Evolutionary conservation across 1,140 invertebrate species (phyloP), one percentile per base, ranked within the genome.

Genomic region (Panulirus ornatus): DNA sequence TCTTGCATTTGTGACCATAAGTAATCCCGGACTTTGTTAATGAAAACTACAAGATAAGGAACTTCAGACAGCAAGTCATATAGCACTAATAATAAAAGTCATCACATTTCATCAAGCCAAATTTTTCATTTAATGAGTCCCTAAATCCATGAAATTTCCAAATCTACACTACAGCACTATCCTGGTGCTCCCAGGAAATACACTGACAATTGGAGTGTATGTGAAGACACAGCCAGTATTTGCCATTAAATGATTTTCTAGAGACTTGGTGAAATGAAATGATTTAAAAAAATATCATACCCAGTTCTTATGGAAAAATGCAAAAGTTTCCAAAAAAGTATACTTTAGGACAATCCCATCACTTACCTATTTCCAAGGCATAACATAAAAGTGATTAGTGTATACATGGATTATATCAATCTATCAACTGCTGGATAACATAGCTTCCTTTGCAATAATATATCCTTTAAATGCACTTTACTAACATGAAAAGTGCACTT

Each of bases 401-500:
- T 40, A 58, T 36, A 78, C 47, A 85, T 36, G 54, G 34, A 75
- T 75, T 75, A 42, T 30, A 58, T 30, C 44, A 75, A 75, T 51
- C 30, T 70, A 54, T 51, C 3, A 16, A 38, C 30, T 54, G 47
- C 47, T 73, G 30, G 70, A n/a, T 34, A 30, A 44, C 27, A 79
- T 22, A 47, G 38, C 51, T 81, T 71, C 66, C 44, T 82, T 88
- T 73, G 36, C 79, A 88, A 70, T 54, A 54, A 44, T 73, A 81
- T 70, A 58, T 58, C 47, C n/a, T 40, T 34, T 44, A 44, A 42
- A 88, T 88, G 87, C 87, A 82, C 87, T 40, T 88, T 82, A 71
- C n/a, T 76, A 54, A 86, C 38, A 51, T 47, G 16, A 44, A 75
- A 86, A 86, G 88, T 89, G 88, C 79, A 76, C 79, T 83, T 76